phyloP scores from a whole-genome alignment of 1,140 invertebrate genomes.

The Brachionus rotundiformis region DNA sequence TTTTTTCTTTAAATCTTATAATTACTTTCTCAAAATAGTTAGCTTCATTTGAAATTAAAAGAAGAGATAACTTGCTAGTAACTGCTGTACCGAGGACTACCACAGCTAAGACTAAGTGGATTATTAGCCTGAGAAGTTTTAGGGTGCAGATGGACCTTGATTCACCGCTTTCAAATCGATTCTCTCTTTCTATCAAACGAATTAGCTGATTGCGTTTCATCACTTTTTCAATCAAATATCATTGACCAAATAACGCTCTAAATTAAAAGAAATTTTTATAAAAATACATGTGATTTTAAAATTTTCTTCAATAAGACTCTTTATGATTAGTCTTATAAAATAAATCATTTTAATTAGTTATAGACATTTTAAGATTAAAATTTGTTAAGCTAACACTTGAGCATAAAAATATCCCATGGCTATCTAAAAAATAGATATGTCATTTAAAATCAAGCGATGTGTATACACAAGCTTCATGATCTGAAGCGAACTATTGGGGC shows the following conservation, averaged over 20 bases:
- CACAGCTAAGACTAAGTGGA: background rate
- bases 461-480: background rate
- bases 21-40: slow-evolving; percentile 34
- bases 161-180: background rate
- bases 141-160: background rate
- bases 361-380: background rate
- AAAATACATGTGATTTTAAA: slow-evolving; percentile 2
- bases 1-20: background rate
- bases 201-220: slow-evolving; percentile 31
- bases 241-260: background rate
- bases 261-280: background rate
- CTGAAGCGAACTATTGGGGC: background rate
- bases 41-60: slow-evolving; percentile 16
- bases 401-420: background rate
- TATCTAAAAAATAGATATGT: background rate
- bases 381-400: slow-evolving; percentile 6
- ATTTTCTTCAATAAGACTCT: background rate
- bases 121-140: background rate
- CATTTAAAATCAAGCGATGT: background rate
- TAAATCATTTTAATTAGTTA: background rate
- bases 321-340: background rate
- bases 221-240: background rate
- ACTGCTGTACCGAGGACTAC: background rate
- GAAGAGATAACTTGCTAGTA: background rate
- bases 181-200: slow-evolving; percentile 39